Evolutionary conservation across 2,888 invertebrate genomes (phyloP), one percentile per base, ranked within the genome.

Genomic region (Eilema griseolum): DNA sequence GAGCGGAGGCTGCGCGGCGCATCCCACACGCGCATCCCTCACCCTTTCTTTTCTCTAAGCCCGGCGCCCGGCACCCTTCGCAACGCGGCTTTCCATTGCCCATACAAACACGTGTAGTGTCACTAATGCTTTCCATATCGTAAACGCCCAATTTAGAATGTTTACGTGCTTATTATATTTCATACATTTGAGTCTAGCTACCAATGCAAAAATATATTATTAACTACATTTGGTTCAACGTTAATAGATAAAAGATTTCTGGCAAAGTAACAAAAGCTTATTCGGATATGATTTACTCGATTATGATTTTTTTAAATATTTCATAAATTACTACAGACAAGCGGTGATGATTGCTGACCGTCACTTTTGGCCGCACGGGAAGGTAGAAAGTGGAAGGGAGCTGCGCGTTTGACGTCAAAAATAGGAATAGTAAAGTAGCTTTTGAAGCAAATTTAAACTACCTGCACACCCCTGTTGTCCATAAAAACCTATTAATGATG

Each of bases 1-100:
- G 82, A 80, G 79, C 85, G 91, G 95, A 94, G 89, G 93, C 94
- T 94, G 95, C 92, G 92, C 94, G 87, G 93, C 93, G 94, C 94
- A 94, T 93, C 93, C 89, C 83, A 79, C 78, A 83, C 88, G 92
- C 94, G 93, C 95, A 94, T 89, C 91, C 89, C 85, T 90, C 92
- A 86, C 93, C 92, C 93, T 88, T 86, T 85, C 85, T 82, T 78
- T 85, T 82, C 80, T 76, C 75, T 83, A 85, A 84, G 82, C 85
- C 71, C 78, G 74, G 77, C 76, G 72, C 75, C 76, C 78, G 73
- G 77, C 75, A 71, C 76, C 76, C 83, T 79, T 73, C 78, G 78
- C 81, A 76, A 74, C 79, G 78, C 80, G 76, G 71, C 76, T 77
- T 78, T 71, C 79, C 75, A 61, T 69, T 71, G 73, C 80, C 71